Base-by-base conservation (phyloP, 1,140 invertebrate species). In the Drosophila pallidifrons region DNA sequence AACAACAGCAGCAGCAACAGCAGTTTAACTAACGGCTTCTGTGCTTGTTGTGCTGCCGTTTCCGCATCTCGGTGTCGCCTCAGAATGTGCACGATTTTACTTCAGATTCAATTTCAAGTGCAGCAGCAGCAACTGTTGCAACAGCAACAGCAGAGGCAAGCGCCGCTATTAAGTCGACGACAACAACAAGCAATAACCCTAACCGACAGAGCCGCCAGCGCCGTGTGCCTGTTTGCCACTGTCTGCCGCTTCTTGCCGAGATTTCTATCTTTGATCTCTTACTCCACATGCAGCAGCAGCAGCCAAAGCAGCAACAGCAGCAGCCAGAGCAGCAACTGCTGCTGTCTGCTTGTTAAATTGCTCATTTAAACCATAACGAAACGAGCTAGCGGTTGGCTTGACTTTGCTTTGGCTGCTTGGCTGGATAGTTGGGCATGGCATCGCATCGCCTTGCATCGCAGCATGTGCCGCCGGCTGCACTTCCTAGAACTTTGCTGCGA, bases 201-300 rank as follows among this genome's bases (percentile, higher is more conserved):
- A 87, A 77, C 80, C 77, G 85, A 77, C 74, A 74, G 75, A 86
- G 82, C 82, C 75, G 82, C 72, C 70, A 81, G 66, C 79, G 69
- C 82, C 52, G 73, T 81, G 65, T 81, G 78, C 67, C 79, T 77
- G 81, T 60, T 70, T 87, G 83, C 83, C 83, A 87, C 83, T 88
- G 83, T 88, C 83, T 87, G 83, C 83, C 83, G 83, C 83, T 87
- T 87, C 83, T 87, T 88, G 85, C 83, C 74, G 80, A 87, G 83
- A 87, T 87, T 87, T 88, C 83, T 87, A 87, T 87, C 83, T 87
- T 87, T 87, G 83, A 87, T 87, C 83, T 87, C 83, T 87, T 87
- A 87, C 83, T 87, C 83, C 83, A 87, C 83, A 87, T 87, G 82
- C 52, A 67, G 75, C 75, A 79, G 47, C 59, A 41, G 25, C 61